A percentile compares a stretch with the other conserved stretches of the same genome.
phyloP scores from a whole-genome alignment of 2,797 vertebrate species.

The Esox masquinongy region DNA sequence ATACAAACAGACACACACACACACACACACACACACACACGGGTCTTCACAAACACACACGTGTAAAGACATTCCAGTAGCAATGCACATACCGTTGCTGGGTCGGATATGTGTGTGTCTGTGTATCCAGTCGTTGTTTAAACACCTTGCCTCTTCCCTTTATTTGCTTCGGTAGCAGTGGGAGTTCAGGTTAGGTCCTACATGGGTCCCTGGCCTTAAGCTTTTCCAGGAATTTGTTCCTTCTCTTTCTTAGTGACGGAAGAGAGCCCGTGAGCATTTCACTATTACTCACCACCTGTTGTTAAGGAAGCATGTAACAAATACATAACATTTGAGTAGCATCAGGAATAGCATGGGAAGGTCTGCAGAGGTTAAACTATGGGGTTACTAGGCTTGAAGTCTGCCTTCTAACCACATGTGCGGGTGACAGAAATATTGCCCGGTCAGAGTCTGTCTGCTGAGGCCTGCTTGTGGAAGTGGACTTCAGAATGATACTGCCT shows the following conservation, averaged over 20 bases:
- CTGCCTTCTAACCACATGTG: constrained; percentile 1
- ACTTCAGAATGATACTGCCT: background rate
- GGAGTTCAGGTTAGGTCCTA: constrained; percentile 42
- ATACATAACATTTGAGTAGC: constrained; percentile 2
- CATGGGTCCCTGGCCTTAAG: background rate
- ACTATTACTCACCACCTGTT: too few species aligned
- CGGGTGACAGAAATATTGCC: constrained; percentile 21
- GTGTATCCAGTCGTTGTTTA: constrained; percentile 49
- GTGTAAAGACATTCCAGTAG: background rate
- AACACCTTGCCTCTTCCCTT: constrained; percentile 60
- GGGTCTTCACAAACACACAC: background rate
- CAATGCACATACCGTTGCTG: background rate
- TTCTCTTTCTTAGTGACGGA: too few species aligned
- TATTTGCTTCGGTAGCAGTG: constrained; percentile 39
- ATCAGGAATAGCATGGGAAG: constrained; percentile 59
- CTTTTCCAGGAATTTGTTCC: too few species aligned
- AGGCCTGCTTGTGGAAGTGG: background rate
- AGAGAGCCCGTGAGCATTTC: too few species aligned
- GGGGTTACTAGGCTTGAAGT: constrained; percentile 66
- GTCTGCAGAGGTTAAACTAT: constrained; percentile 49
- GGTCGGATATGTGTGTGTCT: constrained; percentile 5
- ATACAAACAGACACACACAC: constrained; percentile 27
- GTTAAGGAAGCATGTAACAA: background rate
- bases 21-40: constrained; percentile 31
- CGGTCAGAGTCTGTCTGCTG: background rate